A percentile compares a stretch with the other conserved stretches of the same genome.
These are phyloP conservation scores for Callithrix jacchus DNA, from an alignment of 2,113 vertebrate species.

Conservation along the genomic window DNA sequence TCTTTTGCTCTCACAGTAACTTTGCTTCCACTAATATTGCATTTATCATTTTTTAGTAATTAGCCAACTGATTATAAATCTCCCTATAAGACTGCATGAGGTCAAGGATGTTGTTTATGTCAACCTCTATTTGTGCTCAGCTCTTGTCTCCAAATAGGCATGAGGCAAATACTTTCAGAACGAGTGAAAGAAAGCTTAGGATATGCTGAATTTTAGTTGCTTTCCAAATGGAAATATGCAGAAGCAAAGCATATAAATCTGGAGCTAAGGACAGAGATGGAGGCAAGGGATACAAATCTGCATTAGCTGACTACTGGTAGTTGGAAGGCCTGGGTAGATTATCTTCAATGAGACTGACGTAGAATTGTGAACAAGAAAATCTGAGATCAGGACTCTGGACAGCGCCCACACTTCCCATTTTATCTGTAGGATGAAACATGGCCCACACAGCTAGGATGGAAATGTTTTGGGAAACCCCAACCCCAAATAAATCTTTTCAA, in stretches of 20 bases:
- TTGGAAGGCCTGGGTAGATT: neutral
- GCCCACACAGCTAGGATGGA: neutral
- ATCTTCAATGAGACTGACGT: neutral
- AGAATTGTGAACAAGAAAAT: neutral
- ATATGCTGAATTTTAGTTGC: constrained; percentile 8
- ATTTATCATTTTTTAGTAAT: neutral
- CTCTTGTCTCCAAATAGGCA: neutral
- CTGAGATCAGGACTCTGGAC: constrained; percentile 47
- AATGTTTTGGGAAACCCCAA: neutral
- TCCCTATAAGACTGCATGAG: neutral
- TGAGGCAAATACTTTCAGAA: constrained; percentile 30
- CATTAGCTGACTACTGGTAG: neutral
- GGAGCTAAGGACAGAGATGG: neutral
- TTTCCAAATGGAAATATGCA: neutral
- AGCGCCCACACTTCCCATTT: neutral
- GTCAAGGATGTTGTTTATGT: neutral
- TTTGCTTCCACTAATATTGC: neutral
- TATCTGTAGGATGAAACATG: too few relatives aligned
- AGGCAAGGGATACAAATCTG: neutral
- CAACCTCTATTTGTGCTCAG: neutral
- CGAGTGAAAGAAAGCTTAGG: constrained; percentile 26
- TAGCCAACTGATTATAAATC: neutral
- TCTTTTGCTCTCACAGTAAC: neutral
- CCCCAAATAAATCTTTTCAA: neutral
- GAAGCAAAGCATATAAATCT: neutral